Evolutionary conservation across 2,797 vertebrate genomes (phyloP).

Genomic region (Microchirus variegatus): DNA sequence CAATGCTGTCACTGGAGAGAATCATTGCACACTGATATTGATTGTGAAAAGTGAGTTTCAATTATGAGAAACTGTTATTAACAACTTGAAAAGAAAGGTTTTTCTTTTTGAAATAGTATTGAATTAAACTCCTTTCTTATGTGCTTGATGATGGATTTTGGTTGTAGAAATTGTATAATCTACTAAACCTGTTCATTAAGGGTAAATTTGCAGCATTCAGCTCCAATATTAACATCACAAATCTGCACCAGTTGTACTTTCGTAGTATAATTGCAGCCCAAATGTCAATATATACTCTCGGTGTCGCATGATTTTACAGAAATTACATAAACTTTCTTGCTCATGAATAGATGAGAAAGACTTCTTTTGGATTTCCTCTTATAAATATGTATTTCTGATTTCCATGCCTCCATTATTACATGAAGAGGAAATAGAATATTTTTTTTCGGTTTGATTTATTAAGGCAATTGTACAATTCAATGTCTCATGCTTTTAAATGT

Average conservation of each 20-base stretch:
- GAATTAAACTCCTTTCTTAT: background rate
- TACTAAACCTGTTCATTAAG: slow-evolving; percentile 29
- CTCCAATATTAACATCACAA: slow-evolving; percentile 88
- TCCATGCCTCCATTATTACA: background rate
- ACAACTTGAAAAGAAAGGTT: slow-evolving; percentile 12
- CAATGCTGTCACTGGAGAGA: slow-evolving; percentile 39
- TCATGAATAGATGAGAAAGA: slow-evolving; percentile 27
- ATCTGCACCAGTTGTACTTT: slow-evolving; percentile 87
- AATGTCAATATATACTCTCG: slow-evolving; percentile 90
- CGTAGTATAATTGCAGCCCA: slow-evolving; percentile 87
- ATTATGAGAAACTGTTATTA: slow-evolving; percentile 10
- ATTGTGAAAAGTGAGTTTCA: background rate
- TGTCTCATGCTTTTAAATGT: background rate
- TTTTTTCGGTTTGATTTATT: no score
- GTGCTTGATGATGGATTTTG: slow-evolving; percentile 7
- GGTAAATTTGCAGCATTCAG: no score
- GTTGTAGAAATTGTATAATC: slow-evolving; percentile 18
- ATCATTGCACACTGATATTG: slow-evolving; percentile 1
- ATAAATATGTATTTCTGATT: background rate
- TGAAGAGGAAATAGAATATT: no score
- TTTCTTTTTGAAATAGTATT: slow-evolving; percentile 8
- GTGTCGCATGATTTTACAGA: slow-evolving; percentile 82
- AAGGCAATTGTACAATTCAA: no score
- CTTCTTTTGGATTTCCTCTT: no score
- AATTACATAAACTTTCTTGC: slow-evolving; percentile 43